Conservation (phyloP, 2,888 invertebrate species). For the Papilio demoleus region DNA sequence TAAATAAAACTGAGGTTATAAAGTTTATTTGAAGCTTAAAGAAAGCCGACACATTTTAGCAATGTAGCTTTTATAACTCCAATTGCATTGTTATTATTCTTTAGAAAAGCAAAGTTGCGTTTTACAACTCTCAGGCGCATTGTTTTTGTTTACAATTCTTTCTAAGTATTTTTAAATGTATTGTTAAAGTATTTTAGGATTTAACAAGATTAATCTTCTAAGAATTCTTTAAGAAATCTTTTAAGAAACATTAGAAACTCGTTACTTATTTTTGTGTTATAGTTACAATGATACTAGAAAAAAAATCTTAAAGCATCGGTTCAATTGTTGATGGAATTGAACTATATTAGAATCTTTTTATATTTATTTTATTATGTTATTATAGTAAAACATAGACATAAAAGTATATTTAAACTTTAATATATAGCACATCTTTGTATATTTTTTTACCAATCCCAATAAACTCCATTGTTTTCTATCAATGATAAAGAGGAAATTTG, state of each 20-base stretch:
- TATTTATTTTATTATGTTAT: too few species aligned
- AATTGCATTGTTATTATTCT: conserved; percentile 10
- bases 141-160: neutral
- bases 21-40: neutral
- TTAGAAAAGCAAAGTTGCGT: neutral
- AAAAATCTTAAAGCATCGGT: too few species aligned
- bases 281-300: too few species aligned
- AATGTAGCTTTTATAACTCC: neutral
- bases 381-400: too few species aligned
- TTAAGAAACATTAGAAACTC: neutral
- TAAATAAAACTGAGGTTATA: neutral
- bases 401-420: too few species aligned
- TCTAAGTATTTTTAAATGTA: neutral
- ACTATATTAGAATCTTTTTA: too few species aligned
- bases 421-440: too few species aligned
- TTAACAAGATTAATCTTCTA: conserved; percentile 5
- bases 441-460: too few species aligned
- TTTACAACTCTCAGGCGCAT: neutral
- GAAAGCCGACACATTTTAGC: neutral
- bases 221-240: neutral
- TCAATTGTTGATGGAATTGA: too few species aligned
- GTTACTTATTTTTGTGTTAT: too few species aligned
- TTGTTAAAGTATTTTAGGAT: neutral
- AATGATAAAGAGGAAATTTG: too few species aligned
- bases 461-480: too few species aligned